Base-by-base conservation (phyloP, 2,888 invertebrate genomes). In the Epirrhoe alternata region DNA sequence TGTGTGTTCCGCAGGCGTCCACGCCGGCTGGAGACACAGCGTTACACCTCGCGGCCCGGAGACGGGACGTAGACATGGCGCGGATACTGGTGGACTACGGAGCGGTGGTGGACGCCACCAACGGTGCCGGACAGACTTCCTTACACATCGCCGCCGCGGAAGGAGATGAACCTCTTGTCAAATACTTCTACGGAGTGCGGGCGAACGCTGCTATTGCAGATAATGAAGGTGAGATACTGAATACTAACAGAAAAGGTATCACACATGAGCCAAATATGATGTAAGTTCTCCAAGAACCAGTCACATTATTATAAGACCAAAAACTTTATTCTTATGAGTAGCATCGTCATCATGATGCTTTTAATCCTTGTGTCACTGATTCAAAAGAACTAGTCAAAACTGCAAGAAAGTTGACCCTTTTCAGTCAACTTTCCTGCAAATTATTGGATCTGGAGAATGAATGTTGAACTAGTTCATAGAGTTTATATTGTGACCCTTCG, bases 141-240 rank as follows among this genome's bases (percentile, higher is more conserved):
- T 91, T 99, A 56, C 99, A 99, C 86, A 97, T 99, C 74, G 98
- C 99, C 0, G 98, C 99, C 4, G 97, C 97, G 42, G 97, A 98
- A 84, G 99, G 99, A 0, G 99, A 99, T 83, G 99, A 99, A 83
- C 95, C 96, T 0, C 93, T 99, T 71, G 97, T 99, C 52, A 99
- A 99, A 87, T 98, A 98, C 88, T 97, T 99, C 86, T 98, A 98
- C 86, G 97, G 97, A 56, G 97, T 98, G 62, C 95, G 98, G 77
- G 99, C 99, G 12, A 98, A 98, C 75, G 98, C 99, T 5, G 97
- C 98, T 76, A 96, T 99, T 77, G 95, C 97, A 64, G 99, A 99
- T 89, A 97, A 98, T 87, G 47, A 47, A 47, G 47, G 47, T 47
- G 14, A 16, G 45, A 14, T 14, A 1, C 12, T 5, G 16, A 14